Evolutionary conservation across 2,113 vertebrate genomes (phyloP).

Genomic region (Erinaceus europaeus): DNA sequence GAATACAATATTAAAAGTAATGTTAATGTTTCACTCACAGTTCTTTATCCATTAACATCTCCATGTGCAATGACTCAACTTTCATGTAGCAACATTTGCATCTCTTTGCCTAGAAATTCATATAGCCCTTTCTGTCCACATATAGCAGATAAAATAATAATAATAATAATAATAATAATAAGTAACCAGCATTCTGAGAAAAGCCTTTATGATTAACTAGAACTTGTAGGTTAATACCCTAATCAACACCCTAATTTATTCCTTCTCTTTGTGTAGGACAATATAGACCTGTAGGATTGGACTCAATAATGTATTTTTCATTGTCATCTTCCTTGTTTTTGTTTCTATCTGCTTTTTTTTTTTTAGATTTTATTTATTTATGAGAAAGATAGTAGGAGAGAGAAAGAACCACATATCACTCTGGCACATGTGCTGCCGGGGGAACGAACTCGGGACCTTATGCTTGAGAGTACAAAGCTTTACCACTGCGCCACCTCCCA

Average conservation of each 20-base stretch:
- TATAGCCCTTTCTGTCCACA: background rate
- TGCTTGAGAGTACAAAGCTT: no score
- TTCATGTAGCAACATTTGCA: background rate
- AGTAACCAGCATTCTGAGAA: background rate
- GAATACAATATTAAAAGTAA: background rate
- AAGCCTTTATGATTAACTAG: background rate
- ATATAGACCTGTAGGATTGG: background rate
- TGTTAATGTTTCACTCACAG: accelerated
- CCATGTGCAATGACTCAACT: background rate
- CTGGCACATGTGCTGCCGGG: no score
- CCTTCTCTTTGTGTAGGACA: background rate
- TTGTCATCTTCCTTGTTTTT: no score
- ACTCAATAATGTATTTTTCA: no score
- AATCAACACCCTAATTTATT: no score
- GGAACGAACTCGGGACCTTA: no score
- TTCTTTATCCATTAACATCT: background rate
- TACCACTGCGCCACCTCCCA: no score
- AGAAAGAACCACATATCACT: no score
- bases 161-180: background rate
- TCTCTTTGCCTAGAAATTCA: background rate
- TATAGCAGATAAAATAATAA: background rate
- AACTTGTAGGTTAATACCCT: background rate
- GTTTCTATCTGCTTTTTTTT: no score
- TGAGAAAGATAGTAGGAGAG: no score
- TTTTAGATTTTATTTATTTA: no score